Evolutionary conservation across 1,140 invertebrate species (phyloP).

Genomic region (Pogonognathellus flavescens): DNA sequence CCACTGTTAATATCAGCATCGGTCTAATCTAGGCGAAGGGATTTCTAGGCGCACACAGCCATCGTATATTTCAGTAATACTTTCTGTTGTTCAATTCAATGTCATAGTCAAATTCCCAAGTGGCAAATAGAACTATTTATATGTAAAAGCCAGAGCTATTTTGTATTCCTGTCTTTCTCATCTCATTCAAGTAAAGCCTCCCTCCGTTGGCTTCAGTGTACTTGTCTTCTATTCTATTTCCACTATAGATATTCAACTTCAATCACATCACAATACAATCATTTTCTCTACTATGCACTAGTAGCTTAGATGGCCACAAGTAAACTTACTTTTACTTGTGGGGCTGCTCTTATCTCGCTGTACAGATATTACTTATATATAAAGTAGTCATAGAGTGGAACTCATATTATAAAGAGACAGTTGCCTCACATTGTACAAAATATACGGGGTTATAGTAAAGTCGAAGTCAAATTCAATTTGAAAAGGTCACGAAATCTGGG

Average conservation of each 20-base stretch:
- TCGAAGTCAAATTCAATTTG: conserved; percentile 45
- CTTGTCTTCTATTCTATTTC: background rate
- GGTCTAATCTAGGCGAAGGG: too few relatives aligned
- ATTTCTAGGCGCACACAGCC: too few relatives aligned
- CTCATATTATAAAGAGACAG: background rate
- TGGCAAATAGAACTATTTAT: conserved; percentile 36
- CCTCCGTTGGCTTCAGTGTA: conserved; percentile 1
- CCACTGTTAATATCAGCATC: too few relatives aligned
- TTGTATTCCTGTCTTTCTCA: conserved; percentile 33
- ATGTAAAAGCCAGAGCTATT: conserved; percentile 27
- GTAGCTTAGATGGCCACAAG: conserved; percentile 20
- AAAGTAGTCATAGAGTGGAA: background rate
- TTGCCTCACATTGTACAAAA: background rate
- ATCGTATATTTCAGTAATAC: too few relatives aligned
- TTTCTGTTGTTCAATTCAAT: conserved; percentile 8
- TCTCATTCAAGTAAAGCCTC: conserved; percentile 36
- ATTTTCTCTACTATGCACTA: conserved; percentile 23
- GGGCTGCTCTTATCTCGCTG: background rate
- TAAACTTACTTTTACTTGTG: background rate
- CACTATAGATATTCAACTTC: background rate
- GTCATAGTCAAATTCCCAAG: conserved; percentile 16
- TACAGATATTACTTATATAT: background rate
- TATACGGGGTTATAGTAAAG: background rate
- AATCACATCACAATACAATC: conserved; percentile 41
- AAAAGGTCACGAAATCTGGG: conserved; percentile 49